Evolutionary conservation across 2,797 vertebrate genomes (phyloP).

Genomic region (Brotula barbata): DNA sequence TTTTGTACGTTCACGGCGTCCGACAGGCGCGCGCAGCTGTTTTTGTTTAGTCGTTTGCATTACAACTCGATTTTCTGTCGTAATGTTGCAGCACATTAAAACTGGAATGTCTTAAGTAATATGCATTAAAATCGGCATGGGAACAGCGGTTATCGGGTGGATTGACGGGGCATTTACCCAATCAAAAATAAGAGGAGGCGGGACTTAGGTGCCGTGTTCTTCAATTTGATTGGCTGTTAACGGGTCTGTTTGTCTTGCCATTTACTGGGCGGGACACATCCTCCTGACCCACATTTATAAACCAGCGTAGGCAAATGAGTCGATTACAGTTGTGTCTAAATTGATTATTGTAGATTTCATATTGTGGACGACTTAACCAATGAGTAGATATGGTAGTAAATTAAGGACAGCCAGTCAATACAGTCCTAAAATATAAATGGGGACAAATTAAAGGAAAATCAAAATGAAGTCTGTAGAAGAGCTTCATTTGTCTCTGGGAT

Average conservation of each 20-base stretch:
- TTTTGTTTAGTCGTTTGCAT: not conserved
- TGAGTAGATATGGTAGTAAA: not conserved
- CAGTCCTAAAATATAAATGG: too few species aligned
- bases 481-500: too few species aligned
- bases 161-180: constrained; percentile 61
- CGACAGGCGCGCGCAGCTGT: not conserved
- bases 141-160: constrained; percentile 47
- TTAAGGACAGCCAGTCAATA: too few species aligned
- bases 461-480: too few species aligned
- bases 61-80: not conserved
- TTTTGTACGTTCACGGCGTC: not conserved
- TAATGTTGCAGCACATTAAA: not conserved
- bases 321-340: constrained; percentile 3
- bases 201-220: constrained; percentile 23
- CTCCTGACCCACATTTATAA: constrained; percentile 65
- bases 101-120: not conserved
- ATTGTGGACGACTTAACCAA: too few species aligned
- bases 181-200: constrained; percentile 58
- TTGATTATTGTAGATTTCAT: not conserved
- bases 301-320: constrained; percentile 11
- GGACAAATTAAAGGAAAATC: too few species aligned
- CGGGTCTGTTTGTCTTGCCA: constrained; percentile 12
- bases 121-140: constrained; percentile 42
- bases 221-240: constrained; percentile 60
- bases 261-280: constrained; percentile 41